Evolutionary conservation across 2,113 vertebrate genomes (phyloP).

Genomic region (Anas platyrhynchos): DNA sequence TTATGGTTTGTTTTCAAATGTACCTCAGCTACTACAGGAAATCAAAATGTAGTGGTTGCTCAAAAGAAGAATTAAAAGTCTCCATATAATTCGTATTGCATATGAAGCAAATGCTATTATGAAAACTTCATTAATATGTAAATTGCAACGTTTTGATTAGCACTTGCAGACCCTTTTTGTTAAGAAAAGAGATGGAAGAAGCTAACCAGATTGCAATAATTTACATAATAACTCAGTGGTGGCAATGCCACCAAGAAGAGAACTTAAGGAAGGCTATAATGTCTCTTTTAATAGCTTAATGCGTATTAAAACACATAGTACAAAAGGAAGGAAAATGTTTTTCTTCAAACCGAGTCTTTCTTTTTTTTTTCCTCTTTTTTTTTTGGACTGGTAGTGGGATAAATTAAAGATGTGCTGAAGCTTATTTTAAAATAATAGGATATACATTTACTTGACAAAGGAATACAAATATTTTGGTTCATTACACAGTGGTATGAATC

Average conservation of each 20-base stretch:
- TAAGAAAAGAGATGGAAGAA: slow-evolving; percentile 77
- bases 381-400: not conserved
- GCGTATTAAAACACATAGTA: slow-evolving; percentile 46
- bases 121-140: slow-evolving; percentile 87
- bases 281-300: slow-evolving; percentile 70
- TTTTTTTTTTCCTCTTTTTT: slow-evolving; percentile 6
- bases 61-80: slow-evolving; percentile 64
- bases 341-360: slow-evolving; percentile 62
- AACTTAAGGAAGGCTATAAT: slow-evolving; percentile 64
- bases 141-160: slow-evolving; percentile 86
- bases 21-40: slow-evolving; percentile 27
- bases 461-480: not conserved
- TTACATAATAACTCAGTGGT: slow-evolving; percentile 84
- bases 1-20: slow-evolving; percentile 43
- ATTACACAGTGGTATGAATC: not conserved
- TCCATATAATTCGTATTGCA: slow-evolving; percentile 67
- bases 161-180: slow-evolving; percentile 81
- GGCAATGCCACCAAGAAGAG: slow-evolving; percentile 67
- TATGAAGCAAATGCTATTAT: slow-evolving; percentile 78
- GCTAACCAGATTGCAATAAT: slow-evolving; percentile 84
- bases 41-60: slow-evolving; percentile 54
- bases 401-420: slow-evolving; percentile 21
- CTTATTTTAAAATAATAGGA: slow-evolving; percentile 22
- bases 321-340: slow-evolving; percentile 73
- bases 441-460: not conserved